These are phyloP conservation scores for Stenchaetothrips biformis DNA, from an alignment of 2,888 invertebrate genomes.

Conservation along the genomic window DNA sequence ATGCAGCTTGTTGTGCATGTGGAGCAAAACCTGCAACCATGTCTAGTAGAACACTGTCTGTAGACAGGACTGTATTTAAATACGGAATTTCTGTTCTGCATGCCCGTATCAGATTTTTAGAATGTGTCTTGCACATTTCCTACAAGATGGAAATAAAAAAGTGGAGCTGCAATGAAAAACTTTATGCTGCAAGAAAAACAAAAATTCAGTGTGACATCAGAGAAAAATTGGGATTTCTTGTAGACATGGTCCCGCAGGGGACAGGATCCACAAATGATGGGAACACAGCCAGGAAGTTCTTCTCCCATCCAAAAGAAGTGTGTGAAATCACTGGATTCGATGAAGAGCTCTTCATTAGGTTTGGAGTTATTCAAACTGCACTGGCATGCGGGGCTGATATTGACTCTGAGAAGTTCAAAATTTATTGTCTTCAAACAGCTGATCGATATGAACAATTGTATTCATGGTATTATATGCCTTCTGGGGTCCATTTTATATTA, in stretches of 20 bases:
- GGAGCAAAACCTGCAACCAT: neutral
- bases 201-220: constrained; percentile 38
- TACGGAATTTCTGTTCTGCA: constrained; percentile 41
- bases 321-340: constrained; percentile 42
- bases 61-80: constrained; percentile 26
- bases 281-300: constrained; percentile 40
- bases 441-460: neutral
- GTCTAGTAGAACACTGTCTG: neutral
- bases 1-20: neutral
- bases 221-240: constrained; percentile 39
- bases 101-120: constrained; percentile 40
- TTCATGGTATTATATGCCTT: too few species aligned
- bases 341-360: constrained; percentile 32
- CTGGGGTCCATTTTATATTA: too few species aligned
- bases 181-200: constrained; percentile 36
- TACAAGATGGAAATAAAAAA: too few species aligned
- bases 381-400: constrained; percentile 30
- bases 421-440: neutral
- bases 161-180: constrained; percentile 37
- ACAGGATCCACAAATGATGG: constrained; percentile 42
- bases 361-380: constrained; percentile 30
- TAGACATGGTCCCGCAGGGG: constrained; percentile 41
- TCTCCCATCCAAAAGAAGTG: constrained; percentile 39
- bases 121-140: constrained; percentile 41
- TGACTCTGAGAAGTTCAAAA: neutral